phyloP scores from a whole-genome alignment of 2,113 vertebrate species.

The Carlito syrichta region DNA sequence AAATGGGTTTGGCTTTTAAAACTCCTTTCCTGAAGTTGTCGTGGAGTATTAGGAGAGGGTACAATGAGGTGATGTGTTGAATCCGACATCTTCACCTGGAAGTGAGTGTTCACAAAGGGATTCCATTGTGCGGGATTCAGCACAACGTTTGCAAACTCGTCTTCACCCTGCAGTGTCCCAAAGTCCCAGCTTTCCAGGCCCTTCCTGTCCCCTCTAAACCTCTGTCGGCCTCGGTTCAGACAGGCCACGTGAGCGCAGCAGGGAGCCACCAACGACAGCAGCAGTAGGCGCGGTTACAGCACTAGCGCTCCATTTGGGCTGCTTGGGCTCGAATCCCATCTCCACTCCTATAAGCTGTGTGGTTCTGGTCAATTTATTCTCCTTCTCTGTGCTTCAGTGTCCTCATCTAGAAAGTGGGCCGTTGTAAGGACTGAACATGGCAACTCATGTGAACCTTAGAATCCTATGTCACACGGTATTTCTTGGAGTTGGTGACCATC shows the following conservation, averaged over 20 bases:
- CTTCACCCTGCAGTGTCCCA: background rate
- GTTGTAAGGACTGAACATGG: background rate
- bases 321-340: background rate
- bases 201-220: background rate
- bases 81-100: background rate
- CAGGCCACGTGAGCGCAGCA: too few species aligned
- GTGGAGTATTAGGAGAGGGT: background rate
- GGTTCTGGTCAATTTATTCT: background rate
- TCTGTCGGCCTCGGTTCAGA: too few species aligned
- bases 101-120: background rate
- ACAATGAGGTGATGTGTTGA: background rate
- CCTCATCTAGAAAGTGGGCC: background rate
- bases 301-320: background rate
- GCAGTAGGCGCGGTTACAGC: background rate
- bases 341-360: background rate
- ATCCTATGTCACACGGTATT: background rate
- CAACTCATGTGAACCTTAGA: background rate
- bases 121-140: too few species aligned
- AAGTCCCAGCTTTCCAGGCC: background rate
- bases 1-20: background rate
- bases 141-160: background rate
- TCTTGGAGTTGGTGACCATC: background rate
- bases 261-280: too few species aligned
- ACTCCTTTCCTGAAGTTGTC: background rate
- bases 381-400: background rate